Base-by-base conservation (phyloP, 2,888 invertebrate genomes). In the Dione juno region DNA sequence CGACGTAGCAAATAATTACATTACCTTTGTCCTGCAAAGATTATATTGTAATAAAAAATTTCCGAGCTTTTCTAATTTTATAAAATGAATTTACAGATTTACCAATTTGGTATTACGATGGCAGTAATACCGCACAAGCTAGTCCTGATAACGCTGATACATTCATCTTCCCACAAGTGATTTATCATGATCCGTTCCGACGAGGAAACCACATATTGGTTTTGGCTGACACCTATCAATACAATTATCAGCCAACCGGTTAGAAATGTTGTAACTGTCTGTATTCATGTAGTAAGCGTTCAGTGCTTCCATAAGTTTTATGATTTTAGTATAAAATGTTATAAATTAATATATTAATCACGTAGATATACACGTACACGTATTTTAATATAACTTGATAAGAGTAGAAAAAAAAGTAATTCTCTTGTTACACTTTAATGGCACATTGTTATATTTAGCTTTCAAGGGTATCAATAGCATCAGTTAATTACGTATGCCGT, bases 121-220 rank as follows among this genome's bases (percentile, higher is more conserved):
- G 97, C 65, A 95, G 95, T 80, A 96, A 95, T 69, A 96, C 96
- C 0, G 94, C 94, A 74, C 96, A 96, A 82, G 94, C 95, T 0
- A 88, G 88, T 50, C 90, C 94, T 0, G 94, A 94, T 70, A 95
- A 96, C 80, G 95, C 96, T 0, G 97, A 98, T 85, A 95, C 95
- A 70, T 96, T 95, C 81, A 88, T 97, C 64, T 94, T 96, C 80
- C 97, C 97, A 0, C 94, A 96, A 73, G 96, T 96, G 69, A 90
- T 98, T 79, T 98, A 96, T 89, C 94, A 95, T 67, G 97, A 97
- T 85, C 97, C 97, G 7, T 97, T 97, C 85, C 93, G 96, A 77
- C 95, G 96, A 37, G 95, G 95, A 70, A 94, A 94, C 82, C 95
- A 97, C 86, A 95, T 96, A 77, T 83, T 97, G 70, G 95, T 97